Conservation (phyloP, 2,113 vertebrate species). For the Siniperca knerii region DNA sequence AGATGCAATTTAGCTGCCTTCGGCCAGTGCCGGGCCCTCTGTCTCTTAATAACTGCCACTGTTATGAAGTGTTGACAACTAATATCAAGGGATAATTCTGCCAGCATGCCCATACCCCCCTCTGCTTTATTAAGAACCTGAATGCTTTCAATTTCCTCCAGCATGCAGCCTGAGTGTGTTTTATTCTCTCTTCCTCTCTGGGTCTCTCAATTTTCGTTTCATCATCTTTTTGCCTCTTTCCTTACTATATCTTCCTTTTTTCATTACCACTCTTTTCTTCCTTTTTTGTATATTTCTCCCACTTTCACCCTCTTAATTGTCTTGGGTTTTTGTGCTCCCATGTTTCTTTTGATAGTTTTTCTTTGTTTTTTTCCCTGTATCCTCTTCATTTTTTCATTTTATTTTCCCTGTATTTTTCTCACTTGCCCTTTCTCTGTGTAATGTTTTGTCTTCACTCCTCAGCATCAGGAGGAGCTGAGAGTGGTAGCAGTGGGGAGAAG, state of each 20-base stretch:
- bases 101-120: slow-evolving; percentile 63
- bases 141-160: slow-evolving; percentile 92
- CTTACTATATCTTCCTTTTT: neutral
- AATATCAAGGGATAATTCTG: slow-evolving; percentile 87
- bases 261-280: neutral
- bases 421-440: neutral
- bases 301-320: neutral
- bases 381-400: neutral
- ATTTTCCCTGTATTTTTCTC: neutral
- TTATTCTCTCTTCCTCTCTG: slow-evolving; percentile 73
- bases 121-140: slow-evolving; percentile 93
- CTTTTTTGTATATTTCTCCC: neutral
- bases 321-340: neutral
- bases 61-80: slow-evolving; percentile 95
- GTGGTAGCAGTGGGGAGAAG: slow-evolving; percentile 93
- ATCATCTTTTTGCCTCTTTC: neutral
- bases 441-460: slow-evolving; percentile 13
- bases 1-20: slow-evolving; percentile 96
- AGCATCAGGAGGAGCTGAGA: slow-evolving; percentile 85
- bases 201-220: neutral
- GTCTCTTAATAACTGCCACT: slow-evolving; percentile 98
- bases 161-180: slow-evolving; percentile 88
- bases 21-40: slow-evolving; percentile 87
- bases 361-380: neutral
- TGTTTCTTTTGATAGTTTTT: neutral